These are phyloP conservation scores for Hyposoter dolosus DNA, from an alignment of 2,888 invertebrate genomes.

Conservation along the genomic window DNA sequence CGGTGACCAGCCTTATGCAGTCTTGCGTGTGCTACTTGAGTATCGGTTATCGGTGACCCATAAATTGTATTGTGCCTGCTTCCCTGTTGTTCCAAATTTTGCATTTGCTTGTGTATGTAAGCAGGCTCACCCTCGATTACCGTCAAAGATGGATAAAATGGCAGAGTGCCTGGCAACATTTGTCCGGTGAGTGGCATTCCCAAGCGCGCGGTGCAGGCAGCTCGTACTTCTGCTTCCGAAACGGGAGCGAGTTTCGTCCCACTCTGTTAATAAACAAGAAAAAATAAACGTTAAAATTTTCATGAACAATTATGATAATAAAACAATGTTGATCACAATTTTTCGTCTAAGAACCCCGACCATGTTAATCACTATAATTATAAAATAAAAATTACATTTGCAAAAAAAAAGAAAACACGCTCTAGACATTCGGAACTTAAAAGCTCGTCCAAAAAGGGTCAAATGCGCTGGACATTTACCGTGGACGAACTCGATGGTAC, in stretches of 20 bases:
- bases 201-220: constrained; percentile 89
- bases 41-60: constrained; percentile 87
- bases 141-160: constrained; percentile 90
- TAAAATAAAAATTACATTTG: background rate
- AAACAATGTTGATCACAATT: background rate
- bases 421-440: background rate
- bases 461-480: constrained; percentile 74
- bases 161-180: constrained; percentile 89
- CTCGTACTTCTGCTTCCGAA: constrained; percentile 92
- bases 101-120: constrained; percentile 86
- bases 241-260: constrained; percentile 87
- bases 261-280: constrained; percentile 77
- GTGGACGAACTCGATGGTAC: constrained; percentile 85
- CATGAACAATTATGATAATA: background rate
- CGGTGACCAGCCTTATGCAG: constrained; percentile 90
- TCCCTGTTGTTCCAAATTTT: constrained; percentile 85
- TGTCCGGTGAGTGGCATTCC: constrained; percentile 89
- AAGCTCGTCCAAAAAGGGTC: background rate
- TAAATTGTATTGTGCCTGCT: constrained; percentile 78
- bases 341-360: no score
- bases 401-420: background rate
- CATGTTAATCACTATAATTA: no score
- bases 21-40: constrained; percentile 89
- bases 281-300: background rate
- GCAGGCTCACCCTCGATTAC: constrained; percentile 85